These are phyloP conservation scores for Tretioscincus oriximinensis DNA, from an alignment of 2,113 vertebrate genomes.

Conservation along the genomic window DNA sequence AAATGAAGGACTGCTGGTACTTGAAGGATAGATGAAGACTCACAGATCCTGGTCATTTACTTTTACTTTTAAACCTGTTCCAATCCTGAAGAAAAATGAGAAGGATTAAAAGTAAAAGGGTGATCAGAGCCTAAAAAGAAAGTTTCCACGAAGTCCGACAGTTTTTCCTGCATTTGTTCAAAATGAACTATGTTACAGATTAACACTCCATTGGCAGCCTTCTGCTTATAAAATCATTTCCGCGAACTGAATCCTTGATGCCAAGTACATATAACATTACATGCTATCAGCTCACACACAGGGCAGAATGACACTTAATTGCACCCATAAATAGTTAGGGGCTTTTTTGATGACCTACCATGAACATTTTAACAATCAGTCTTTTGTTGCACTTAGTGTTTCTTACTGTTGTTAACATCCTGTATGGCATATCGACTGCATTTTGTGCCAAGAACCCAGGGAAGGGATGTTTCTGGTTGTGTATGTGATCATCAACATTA, in stretches of 20 bases:
- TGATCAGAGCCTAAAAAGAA: neutral
- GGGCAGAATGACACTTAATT: constrained; percentile 49
- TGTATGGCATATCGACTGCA: constrained; percentile 12
- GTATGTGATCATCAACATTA: neutral
- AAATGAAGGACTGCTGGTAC: neutral
- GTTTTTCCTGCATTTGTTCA: constrained; percentile 14
- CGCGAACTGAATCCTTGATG: constrained; percentile 6
- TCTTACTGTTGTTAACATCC: constrained; percentile 8
- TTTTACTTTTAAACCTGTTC: neutral
- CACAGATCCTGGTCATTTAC: neutral
- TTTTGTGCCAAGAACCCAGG: constrained; percentile 15
- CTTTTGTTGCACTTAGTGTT: constrained; percentile 35
- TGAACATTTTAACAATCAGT: constrained; percentile 33
- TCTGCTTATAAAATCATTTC: constrained; percentile 29
- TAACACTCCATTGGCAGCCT: neutral
- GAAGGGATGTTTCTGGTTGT: constrained; percentile 15
- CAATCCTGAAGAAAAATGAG: no score
- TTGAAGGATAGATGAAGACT: no score
- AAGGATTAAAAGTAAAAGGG: no score
- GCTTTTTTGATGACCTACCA: constrained; percentile 31
- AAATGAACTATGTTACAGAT: constrained; percentile 28
- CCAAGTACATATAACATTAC: constrained; percentile 26
- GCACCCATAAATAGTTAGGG: constrained; percentile 36
- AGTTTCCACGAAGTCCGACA: neutral
- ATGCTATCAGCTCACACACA: neutral